phyloP scores from a whole-genome alignment of 2,113 vertebrate species.

The Pantherophis guttatus region DNA sequence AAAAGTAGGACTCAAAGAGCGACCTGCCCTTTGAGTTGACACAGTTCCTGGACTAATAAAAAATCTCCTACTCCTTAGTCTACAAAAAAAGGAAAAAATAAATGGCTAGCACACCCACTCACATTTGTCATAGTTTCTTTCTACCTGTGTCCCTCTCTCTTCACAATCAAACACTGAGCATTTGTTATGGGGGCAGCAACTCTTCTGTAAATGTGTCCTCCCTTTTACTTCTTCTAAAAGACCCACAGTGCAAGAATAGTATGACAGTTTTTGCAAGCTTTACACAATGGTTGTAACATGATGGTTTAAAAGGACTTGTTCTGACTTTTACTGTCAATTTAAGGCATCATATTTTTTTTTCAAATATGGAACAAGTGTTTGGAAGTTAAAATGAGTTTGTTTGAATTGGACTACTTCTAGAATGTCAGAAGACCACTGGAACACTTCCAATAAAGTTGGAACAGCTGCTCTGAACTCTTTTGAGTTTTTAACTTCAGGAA shows the following conservation, averaged over 20 bases:
- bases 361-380: not conserved
- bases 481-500: not conserved
- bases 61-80: not conserved
- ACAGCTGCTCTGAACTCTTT: not conserved
- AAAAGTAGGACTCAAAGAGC: not conserved
- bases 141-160: not conserved
- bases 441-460: not conserved
- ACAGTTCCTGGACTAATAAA: not conserved
- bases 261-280: not conserved
- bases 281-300: not conserved
- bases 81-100: not conserved
- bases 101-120: not conserved
- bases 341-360: not conserved
- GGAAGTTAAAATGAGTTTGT: not conserved
- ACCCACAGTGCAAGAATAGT: not conserved
- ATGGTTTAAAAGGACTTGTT: not conserved
- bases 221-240: not conserved
- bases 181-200: not conserved
- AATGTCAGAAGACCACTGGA: not conserved
- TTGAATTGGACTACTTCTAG: not conserved
- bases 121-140: not conserved
- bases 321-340: not conserved
- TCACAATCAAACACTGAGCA: not conserved
- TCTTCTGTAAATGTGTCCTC: not conserved
- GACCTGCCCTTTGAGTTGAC: not conserved